Conservation (phyloP, 2,888 invertebrate species). For the Hypomecis atomaria region DNA sequence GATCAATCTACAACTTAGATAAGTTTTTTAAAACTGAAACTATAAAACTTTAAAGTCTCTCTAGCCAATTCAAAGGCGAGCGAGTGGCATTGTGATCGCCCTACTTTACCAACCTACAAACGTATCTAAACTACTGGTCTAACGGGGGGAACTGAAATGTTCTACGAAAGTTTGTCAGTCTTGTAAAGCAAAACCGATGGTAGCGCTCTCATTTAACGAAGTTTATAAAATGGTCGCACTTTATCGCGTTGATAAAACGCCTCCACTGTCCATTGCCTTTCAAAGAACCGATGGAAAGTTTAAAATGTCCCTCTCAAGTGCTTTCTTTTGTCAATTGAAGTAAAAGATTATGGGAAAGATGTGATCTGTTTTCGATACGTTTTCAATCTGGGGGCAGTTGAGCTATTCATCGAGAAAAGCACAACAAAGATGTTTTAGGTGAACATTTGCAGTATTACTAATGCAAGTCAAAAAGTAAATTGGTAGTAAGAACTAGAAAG, state of each 20-base stretch:
- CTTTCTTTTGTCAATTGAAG: constrained; percentile 39
- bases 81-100: constrained; percentile 49
- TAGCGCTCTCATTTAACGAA: neutral
- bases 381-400: constrained; percentile 12
- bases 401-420: neutral
- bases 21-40: constrained; percentile 37
- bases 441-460: too few relatives aligned
- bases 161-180: neutral
- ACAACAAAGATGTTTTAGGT: too few relatives aligned
- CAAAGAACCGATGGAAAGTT: constrained; percentile 65
- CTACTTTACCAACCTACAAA: constrained; percentile 24
- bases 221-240: constrained; percentile 7
- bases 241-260: constrained; percentile 71
- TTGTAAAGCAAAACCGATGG: neutral
- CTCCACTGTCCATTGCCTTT: constrained; percentile 69
- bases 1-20: constrained; percentile 1
- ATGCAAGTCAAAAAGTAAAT: too few relatives aligned
- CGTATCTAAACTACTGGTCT: neutral
- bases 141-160: neutral
- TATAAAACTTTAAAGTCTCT: constrained; percentile 43
- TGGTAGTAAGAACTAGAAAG: too few relatives aligned
- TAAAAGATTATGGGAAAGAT: constrained; percentile 30
- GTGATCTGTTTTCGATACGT: constrained; percentile 30
- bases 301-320: constrained; percentile 66
- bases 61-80: constrained; percentile 36